Conservation (phyloP, 1,140 invertebrate genomes). For the Laupala kohalensis region DNA sequence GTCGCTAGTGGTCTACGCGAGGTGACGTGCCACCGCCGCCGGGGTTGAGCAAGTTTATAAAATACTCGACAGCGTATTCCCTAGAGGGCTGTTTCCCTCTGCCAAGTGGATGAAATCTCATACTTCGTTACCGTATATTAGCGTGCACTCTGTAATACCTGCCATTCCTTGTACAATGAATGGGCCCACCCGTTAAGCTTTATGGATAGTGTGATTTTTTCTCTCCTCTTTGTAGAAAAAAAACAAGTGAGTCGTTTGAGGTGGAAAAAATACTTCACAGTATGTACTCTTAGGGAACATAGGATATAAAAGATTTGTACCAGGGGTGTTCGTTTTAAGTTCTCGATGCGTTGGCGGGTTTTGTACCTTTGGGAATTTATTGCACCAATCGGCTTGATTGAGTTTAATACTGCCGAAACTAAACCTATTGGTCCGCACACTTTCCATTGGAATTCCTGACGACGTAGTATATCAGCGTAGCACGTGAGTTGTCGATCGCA, state of each 20-base stretch:
- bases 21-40: not conserved
- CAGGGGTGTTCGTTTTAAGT: not conserved
- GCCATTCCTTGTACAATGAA: not conserved
- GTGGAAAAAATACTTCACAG: not conserved
- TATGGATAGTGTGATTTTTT: not conserved
- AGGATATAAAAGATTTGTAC: not conserved
- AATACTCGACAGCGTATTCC: not conserved
- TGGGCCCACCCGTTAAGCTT: not conserved
- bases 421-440: not conserved
- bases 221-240: not conserved
- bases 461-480: not conserved
- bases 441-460: not conserved
- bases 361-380: not conserved
- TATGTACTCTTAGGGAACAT: not conserved
- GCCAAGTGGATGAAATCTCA: not conserved
- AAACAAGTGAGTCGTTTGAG: not conserved
- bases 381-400: not conserved
- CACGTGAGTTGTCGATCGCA: not conserved
- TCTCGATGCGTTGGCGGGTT: not conserved
- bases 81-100: not conserved
- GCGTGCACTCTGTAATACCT: not conserved
- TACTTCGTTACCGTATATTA: not conserved
- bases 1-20: too few species aligned
- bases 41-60: not conserved
- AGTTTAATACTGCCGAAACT: not conserved